phyloP scores from a whole-genome alignment of 2,113 vertebrate genomes.

The Brachypodius melanocephalos region DNA sequence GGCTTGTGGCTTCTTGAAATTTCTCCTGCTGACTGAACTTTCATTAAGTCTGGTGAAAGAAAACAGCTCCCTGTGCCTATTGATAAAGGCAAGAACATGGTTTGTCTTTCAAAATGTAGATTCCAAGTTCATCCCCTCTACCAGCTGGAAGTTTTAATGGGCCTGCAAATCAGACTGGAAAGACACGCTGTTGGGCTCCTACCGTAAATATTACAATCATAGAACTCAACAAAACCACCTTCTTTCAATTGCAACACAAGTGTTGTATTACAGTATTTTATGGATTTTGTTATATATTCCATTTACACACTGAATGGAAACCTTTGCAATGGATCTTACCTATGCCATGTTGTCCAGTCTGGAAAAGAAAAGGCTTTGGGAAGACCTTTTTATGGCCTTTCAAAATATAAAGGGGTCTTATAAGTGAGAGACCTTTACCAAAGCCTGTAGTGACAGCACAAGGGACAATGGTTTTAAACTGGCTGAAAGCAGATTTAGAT shows the following conservation, averaged over 20 bases:
- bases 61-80: neutral
- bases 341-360: neutral
- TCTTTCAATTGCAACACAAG: neutral
- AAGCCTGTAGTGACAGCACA: neutral
- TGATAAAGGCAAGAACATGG: neutral
- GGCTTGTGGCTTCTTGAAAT: constrained; percentile 27
- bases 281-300: neutral
- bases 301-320: neutral
- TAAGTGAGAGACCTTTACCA: neutral
- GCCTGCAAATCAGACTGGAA: neutral
- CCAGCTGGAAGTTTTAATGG: neutral
- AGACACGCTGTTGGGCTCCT: neutral
- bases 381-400: neutral
- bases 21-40: neutral
- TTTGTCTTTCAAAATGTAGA: neutral
- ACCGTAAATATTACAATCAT: no score
- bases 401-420: neutral
- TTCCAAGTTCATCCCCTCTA: neutral
- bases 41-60: neutral
- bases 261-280: neutral
- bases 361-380: neutral
- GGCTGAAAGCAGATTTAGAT: neutral
- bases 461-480: neutral
- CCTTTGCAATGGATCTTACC: neutral
- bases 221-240: neutral